Evolutionary conservation across 2,888 invertebrate species (phyloP), one percentile per base, ranked within the genome.

Genomic region (Orchesella flavescens): DNA sequence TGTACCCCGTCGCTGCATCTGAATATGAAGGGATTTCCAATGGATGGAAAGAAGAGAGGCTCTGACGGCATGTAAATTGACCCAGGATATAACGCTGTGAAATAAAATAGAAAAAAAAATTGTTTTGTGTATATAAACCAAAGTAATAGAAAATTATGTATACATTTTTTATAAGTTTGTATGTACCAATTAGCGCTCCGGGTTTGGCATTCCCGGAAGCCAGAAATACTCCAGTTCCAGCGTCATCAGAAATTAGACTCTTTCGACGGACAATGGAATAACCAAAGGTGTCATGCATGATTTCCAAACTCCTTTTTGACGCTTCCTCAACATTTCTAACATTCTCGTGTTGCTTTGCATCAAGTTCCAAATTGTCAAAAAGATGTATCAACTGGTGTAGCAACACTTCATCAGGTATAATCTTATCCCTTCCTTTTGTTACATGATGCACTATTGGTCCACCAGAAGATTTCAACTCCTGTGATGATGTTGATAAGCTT

Each of bases 1-100:
- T 90, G 89, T 4, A 90, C 73, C 1, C 91, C 90, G 88, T 92
- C 92, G 65, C 90, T 88, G 88, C 92, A 92, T 4, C 91, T 89
- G 84, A 92, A 91, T n/a, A 92, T 90, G 85, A 90, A 92, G 10
- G 89, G 89, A 87, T 92, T 92, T 3, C 89, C 89, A 23, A 92
- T 79, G 44, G 91, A 91, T 79, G 91, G 91, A 10, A 91, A 88
- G 23, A 92, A 89, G 1, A 91, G 89, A 17, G 91, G 91, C 59
- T 92, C 91, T 79, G 89, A 89, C 0, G 90, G 90, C 68, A 90
- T 88, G 86, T 92, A 92, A 1, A 92, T 87, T 0, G 90, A 89
- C 49, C 92, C 92, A 88, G 89, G 86, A 88, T 89, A 88, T 34
- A 87, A 73, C 3, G 79, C 86, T 88, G 71, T 17, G 7, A 80